Evolutionary conservation across 2,113 vertebrate species (phyloP), one percentile per base, ranked within the genome.

Genomic region (Corythoichthys haematopterus): DNA sequence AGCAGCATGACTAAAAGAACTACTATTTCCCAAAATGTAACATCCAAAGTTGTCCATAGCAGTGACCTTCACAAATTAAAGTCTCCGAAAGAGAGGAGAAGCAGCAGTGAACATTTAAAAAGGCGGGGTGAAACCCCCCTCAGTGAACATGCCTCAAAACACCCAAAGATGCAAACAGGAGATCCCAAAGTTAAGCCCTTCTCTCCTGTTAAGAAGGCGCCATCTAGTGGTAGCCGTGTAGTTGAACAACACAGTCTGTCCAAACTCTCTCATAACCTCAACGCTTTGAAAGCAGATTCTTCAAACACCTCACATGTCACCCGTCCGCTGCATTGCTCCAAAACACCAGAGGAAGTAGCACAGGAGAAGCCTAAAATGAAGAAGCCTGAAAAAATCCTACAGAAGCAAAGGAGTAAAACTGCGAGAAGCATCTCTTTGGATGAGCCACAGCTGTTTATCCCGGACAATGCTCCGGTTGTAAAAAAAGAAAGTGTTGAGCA

Each of bases 381-480:
- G 91, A 97, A 94, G 85, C 78, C 77, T 1, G 96, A 95, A 61
- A 98, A 93, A 83, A 89, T 87, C 53, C 71, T 94, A 50, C 93
- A 94, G 0, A 94, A 90, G 9, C 95, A 94, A 70, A 94, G 93
- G 83, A 96, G 92, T 82, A 94, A 93, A 87, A 95, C 88, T 61
- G 87, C 90, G 63, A 93, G 88, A 82, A 96, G 93, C 75, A 87
- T 97, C 76, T 98, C 96, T 13, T 71, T 98, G 82, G 96, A 99
- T n/a, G 97, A 99, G 76, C 97, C 97, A 2, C 93, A 94, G 0
- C 88, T 99, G 66, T 99, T 99, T 76, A 93, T 99, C 84, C 97
- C 97, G 64, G 97, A 99, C 83, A 99, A 99, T n/a, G 96, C 98
- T 74, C 94, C 96, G 37, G 88, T 92, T 74, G 74, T 92, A 57